Evolutionary conservation across 2,113 vertebrate species (phyloP).

Genomic region (Leptodactylus fuscus): DNA sequence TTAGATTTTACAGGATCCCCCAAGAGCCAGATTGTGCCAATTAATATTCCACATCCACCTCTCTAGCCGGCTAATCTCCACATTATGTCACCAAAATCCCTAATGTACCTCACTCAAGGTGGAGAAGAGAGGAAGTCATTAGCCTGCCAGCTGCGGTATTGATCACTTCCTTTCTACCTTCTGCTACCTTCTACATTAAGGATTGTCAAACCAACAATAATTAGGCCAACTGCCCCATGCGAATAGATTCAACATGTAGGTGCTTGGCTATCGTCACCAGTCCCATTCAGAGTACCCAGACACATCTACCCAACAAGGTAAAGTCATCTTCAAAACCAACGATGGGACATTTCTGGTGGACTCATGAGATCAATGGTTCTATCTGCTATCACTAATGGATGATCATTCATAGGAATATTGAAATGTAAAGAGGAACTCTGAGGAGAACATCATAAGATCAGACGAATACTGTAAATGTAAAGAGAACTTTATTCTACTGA

Average conservation of each 20-base stretch:
- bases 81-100: background rate
- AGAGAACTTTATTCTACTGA: too few species aligned
- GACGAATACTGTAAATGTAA: too few species aligned
- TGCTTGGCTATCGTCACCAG: too few species aligned
- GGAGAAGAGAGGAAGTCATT: background rate
- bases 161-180: conserved; percentile 1
- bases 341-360: background rate
- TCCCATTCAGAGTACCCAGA: too few species aligned
- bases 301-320: background rate
- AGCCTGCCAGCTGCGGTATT: background rate
- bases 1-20: background rate
- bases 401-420: too few species aligned
- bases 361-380: too few species aligned
- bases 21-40: background rate
- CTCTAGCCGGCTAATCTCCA: conserved; percentile 20
- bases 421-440: too few species aligned
- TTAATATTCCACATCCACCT: conserved; percentile 31
- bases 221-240: background rate
- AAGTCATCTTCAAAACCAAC: background rate
- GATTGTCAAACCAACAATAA: background rate
- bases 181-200: background rate
- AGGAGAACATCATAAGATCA: too few species aligned
- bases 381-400: too few species aligned
- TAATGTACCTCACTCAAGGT: background rate
- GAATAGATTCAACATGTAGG: background rate